These are phyloP conservation scores for Bergia sp. DNA, from an alignment of 92 coral and sea anemone species.

Conservation along the genomic window DNA sequence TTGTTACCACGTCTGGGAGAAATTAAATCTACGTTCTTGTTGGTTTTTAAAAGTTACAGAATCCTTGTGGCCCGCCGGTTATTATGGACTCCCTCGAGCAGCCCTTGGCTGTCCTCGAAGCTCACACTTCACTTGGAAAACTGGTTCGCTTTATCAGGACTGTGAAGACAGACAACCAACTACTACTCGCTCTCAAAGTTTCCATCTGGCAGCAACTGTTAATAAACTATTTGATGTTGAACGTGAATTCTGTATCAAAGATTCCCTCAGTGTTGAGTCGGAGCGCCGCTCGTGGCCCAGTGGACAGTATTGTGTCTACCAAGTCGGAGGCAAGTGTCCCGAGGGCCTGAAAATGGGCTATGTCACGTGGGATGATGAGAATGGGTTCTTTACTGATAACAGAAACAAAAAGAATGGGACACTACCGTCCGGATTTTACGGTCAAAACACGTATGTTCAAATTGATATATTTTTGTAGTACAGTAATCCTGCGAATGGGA, in stretches of 20 bases:
- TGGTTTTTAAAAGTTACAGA: not conserved
- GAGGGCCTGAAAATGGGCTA: constrained; percentile 25
- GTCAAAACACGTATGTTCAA: constrained; percentile 37
- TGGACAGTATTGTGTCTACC: constrained; percentile 50
- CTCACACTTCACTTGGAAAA: constrained; percentile 49
- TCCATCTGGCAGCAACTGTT: constrained; percentile 65
- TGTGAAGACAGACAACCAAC: constrained; percentile 56
- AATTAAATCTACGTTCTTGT: not conserved
- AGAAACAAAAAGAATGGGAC: constrained; percentile 35
- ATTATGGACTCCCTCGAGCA: constrained; percentile 72
- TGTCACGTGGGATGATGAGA: constrained; percentile 46
- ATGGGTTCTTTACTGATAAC: not conserved
- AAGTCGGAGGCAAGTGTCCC: constrained; percentile 10
- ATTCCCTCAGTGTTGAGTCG: not conserved
- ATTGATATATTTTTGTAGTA: not conserved
- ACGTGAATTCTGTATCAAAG: constrained; percentile 76
- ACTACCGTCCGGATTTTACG: constrained; percentile 26
- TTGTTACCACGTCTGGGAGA: not conserved
- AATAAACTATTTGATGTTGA: constrained; percentile 44
- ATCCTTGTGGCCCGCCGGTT: constrained; percentile 73
- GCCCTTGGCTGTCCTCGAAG: constrained; percentile 65
- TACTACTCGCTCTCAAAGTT: constrained; percentile 59
- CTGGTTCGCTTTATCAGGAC: constrained; percentile 73
- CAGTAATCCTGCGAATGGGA: not conserved
- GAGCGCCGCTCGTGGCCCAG: constrained; percentile 32